These are phyloP conservation scores for Salmo trutta DNA, from an alignment of 2,797 vertebrate genomes.

Conservation along the genomic window DNA sequence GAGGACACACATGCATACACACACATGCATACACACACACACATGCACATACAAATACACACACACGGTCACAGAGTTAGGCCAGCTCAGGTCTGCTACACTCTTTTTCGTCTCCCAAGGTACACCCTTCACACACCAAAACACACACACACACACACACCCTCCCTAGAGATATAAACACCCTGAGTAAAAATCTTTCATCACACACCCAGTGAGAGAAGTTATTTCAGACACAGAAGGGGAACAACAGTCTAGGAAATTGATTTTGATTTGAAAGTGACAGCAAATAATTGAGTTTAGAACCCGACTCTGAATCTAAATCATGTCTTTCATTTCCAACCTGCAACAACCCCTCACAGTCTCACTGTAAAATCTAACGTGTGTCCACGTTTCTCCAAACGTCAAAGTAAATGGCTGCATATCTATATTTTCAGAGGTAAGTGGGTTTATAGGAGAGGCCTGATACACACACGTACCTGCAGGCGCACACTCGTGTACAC, in stretches of 20 bases:
- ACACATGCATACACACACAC: neutral
- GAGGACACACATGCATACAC: neutral
- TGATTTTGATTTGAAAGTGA: conserved; percentile 73
- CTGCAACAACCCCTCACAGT: too few relatives aligned
- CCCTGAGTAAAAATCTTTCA: conserved; percentile 58
- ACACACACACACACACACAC: conserved; percentile 15
- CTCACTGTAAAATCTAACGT: too few relatives aligned
- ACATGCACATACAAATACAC: neutral
- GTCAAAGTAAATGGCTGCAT: conserved; percentile 56
- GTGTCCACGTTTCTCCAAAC: too few relatives aligned
- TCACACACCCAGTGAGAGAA: conserved; percentile 58
- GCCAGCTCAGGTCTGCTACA: neutral
- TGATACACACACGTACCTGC: neutral
- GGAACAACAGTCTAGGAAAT: conserved; percentile 63
- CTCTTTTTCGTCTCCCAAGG: neutral
- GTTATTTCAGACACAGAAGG: conserved; percentile 57
- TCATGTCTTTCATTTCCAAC: conserved; percentile 52
- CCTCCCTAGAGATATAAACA: conserved; percentile 47
- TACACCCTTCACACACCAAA: neutral
- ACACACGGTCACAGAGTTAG: neutral
- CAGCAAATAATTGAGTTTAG: conserved; percentile 62
- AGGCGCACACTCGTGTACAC: neutral
- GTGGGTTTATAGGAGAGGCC: neutral
- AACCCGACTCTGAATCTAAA: conserved; percentile 63
- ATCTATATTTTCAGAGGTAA: conserved; percentile 46